These are phyloP conservation scores for Drosophila sucinea DNA, from an alignment of 1,140 invertebrate species.

Conservation along the genomic window DNA sequence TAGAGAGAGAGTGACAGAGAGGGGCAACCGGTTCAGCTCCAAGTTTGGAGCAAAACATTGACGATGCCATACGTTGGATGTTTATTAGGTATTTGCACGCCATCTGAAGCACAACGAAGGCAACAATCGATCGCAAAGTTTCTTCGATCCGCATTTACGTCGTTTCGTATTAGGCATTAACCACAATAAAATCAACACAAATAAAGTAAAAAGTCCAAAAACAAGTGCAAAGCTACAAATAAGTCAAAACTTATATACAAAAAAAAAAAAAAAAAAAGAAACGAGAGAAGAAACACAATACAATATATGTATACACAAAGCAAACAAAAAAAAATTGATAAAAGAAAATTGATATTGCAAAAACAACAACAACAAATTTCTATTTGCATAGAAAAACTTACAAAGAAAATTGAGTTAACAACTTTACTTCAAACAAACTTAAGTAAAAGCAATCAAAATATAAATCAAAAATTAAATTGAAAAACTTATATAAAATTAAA, in stretches of 20 bases:
- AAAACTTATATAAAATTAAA: neutral
- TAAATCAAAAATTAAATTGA: neutral
- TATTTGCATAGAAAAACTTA: neutral
- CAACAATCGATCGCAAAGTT: slow-evolving; percentile 73
- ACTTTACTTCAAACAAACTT: neutral
- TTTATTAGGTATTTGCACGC: slow-evolving; percentile 78
- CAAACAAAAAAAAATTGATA: slow-evolving; percentile 7
- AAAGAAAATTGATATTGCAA: slow-evolving; percentile 35
- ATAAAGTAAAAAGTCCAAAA: slow-evolving; percentile 56
- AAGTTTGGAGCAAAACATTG: slow-evolving; percentile 68
- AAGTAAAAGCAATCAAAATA: neutral
- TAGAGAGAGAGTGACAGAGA: slow-evolving; percentile 13
- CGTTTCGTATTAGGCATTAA: slow-evolving; percentile 57
- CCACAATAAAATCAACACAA: slow-evolving; percentile 56
- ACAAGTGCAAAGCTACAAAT: slow-evolving; percentile 51
- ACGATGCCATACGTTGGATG: slow-evolving; percentile 66
- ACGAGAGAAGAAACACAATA: slow-evolving; percentile 45
- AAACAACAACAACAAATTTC: slow-evolving; percentile 12
- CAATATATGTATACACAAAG: slow-evolving; percentile 42
- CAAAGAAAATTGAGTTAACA: slow-evolving; percentile 5
- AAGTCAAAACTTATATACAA: slow-evolving; percentile 41
- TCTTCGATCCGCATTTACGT: slow-evolving; percentile 52
- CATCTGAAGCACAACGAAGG: slow-evolving; percentile 80
- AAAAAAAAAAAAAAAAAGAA: slow-evolving; percentile 32
- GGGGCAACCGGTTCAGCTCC: slow-evolving; percentile 62